Evolutionary conservation across 2,888 invertebrate species (phyloP).

Genomic region (Parnassius apollo): DNA sequence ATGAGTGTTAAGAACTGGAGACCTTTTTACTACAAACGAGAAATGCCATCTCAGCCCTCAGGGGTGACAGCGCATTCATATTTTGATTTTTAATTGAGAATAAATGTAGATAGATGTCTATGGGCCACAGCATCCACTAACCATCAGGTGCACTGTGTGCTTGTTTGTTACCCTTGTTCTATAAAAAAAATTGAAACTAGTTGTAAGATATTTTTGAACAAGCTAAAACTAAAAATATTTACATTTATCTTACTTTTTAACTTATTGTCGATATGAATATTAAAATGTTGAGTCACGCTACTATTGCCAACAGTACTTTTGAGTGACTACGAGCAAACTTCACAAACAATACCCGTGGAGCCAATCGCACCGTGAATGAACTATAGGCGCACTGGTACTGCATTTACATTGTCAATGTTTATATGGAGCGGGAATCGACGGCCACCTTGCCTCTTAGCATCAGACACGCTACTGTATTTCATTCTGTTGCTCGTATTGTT

Average conservation of each 20-base stretch:
- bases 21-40: too few species aligned
- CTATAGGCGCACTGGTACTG: conserved; percentile 38
- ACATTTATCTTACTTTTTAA: background rate
- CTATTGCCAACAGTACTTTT: conserved; percentile 62
- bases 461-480: conserved; percentile 25
- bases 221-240: too few species aligned
- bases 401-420: conserved; percentile 41
- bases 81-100: too few species aligned
- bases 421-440: conserved; percentile 41
- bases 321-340: conserved; percentile 74
- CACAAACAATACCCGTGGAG: conserved; percentile 71
- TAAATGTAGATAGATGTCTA: too few species aligned
- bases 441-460: conserved; percentile 33
- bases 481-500: conserved; percentile 21
- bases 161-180: too few species aligned
- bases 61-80: too few species aligned
- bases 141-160: too few species aligned
- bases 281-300: conserved; percentile 33
- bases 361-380: conserved; percentile 62
- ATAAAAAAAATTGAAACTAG: background rate
- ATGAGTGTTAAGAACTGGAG: too few species aligned
- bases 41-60: too few species aligned
- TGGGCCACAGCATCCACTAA: too few species aligned
- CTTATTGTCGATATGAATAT: conserved; percentile 23
- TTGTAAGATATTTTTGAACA: background rate